phyloP scores from a whole-genome alignment of 2,888 invertebrate genomes.

The Agrochola lychnidis region DNA sequence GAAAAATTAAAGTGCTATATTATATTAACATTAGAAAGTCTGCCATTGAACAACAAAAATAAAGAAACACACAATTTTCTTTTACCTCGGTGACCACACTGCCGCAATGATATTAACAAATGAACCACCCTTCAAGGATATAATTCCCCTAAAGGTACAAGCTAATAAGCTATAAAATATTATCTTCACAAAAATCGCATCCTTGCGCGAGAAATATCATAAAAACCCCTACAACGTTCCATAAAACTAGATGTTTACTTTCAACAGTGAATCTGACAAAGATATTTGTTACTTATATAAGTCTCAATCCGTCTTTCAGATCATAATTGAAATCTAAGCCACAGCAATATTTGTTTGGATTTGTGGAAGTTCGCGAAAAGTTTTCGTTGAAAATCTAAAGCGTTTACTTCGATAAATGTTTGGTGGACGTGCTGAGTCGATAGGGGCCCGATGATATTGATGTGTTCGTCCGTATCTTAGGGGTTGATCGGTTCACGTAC shows the following conservation, averaged over 20 bases:
- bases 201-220: conserved; percentile 35
- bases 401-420: conserved; percentile 27
- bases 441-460: conserved; percentile 25
- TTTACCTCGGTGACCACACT: neutral
- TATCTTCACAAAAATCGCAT: conserved; percentile 37
- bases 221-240: conserved; percentile 30
- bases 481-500: conserved; percentile 12
- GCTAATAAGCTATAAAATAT: conserved; percentile 53
- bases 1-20: neutral
- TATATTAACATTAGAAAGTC: neutral
- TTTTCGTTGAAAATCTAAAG: conserved; percentile 39
- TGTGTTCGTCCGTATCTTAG: conserved; percentile 15
- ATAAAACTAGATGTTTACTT: conserved; percentile 45
- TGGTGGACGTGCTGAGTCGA: neutral
- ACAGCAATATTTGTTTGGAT: conserved; percentile 39
- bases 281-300: conserved; percentile 58
- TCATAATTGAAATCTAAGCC: conserved; percentile 69
- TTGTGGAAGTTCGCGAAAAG: conserved; percentile 35
- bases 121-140: conserved; percentile 14
- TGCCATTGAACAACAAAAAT: neutral
- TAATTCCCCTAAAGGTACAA: conserved; percentile 30
- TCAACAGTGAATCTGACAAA: conserved; percentile 34
- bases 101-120: conserved; percentile 1
- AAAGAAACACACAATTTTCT: neutral
- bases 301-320: conserved; percentile 53